Conservation (phyloP, 2,113 vertebrate species). For the Geococcyx californianus region DNA sequence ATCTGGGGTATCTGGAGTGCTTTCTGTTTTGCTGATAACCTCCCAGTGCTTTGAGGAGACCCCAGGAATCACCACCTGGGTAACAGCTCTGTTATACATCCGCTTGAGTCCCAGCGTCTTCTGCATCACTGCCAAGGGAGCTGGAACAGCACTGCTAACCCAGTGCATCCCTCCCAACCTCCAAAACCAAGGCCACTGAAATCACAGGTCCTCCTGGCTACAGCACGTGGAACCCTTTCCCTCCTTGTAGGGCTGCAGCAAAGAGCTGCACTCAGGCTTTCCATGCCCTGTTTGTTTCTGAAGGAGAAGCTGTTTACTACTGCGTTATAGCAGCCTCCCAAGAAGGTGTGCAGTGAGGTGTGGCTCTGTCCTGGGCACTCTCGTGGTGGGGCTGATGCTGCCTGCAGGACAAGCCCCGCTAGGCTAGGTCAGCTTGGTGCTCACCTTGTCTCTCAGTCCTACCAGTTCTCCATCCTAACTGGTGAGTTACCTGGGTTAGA, state of each 20-base stretch:
- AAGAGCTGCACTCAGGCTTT: neutral
- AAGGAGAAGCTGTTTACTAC: neutral
- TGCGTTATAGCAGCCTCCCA: neutral
- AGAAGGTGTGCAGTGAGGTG: neutral
- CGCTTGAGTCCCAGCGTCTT: neutral
- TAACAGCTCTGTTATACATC: neutral
- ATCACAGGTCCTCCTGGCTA: neutral
- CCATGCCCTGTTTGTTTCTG: neutral
- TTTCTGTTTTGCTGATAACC: neutral
- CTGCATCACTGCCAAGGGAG: neutral
- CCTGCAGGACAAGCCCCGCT: neutral
- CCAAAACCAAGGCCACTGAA: rapidly evolving
- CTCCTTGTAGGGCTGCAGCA: neutral
- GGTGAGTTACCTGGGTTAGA: neutral
- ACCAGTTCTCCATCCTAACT: neutral
- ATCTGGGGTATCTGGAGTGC: neutral
- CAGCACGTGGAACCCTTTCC: neutral
- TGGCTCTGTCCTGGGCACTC: neutral
- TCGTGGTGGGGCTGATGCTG: neutral
- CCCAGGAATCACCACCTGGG: neutral
- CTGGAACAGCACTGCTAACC: neutral
- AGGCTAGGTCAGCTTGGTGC: neutral
- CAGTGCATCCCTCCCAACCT: neutral
- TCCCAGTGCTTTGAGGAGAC: neutral
- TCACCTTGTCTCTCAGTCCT: neutral